Evolutionary conservation across 2,888 invertebrate species (phyloP), one percentile per base, ranked within the genome.

Genomic region (Cryptophagus acutangulus): DNA sequence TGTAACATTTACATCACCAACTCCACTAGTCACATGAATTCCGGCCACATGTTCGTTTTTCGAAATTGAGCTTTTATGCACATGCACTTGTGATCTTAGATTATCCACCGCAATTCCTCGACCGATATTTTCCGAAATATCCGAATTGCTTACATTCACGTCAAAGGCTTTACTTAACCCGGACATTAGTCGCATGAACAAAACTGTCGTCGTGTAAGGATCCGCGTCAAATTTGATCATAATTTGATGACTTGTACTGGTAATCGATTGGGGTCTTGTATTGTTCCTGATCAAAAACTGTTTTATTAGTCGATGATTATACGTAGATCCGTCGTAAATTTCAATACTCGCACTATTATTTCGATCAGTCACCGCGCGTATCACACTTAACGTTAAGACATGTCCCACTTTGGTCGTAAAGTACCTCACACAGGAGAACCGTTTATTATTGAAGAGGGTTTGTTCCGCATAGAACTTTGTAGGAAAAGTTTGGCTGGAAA

Each of bases 81-180:
- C 76, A 64, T 89, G 85, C n/a, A 94, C 69, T 62, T 86, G 87
- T 10, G 91, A 91, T 59, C 95, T 78, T 39, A 96, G 74, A 65
- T 93, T 91, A 66, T 94, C 91, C 9, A 90, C 80, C n/a, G 81
- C 87, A 36, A 99, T 79, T n/a, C 99, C 99, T 63, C 94, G 82
- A 0, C 96, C 96, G 52, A 85, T 84, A 71, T 99, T 99, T 64
- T 88, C 84, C 2, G 84, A 81, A 43, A 97, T 81, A 20, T 82
- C 79, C 1, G 90, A 87, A 58, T 89, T 83, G 1, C 86, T 84
- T 12, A 99, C 77, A 57, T 89, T 89, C 38, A 96, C 72, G 66
- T 96, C 95, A 64, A 84, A 91, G 16, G 82, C 81, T 73, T 87
- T 79, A 63, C 82, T 77, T 17, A 78, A 73, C 3, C 87, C 88